phyloP scores from a whole-genome alignment of 2,888 invertebrate species.

The Cinara cedri region DNA sequence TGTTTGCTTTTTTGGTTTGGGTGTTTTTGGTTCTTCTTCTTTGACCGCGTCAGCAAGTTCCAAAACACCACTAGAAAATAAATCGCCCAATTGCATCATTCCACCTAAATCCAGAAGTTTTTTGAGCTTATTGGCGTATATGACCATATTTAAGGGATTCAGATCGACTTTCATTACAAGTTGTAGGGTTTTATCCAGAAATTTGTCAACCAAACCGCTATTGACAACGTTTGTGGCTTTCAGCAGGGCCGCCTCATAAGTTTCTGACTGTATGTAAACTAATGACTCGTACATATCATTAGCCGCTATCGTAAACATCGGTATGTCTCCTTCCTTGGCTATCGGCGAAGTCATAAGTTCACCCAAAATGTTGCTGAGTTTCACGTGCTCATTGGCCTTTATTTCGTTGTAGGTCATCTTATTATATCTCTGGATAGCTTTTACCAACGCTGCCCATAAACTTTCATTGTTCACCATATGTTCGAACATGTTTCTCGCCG shows the following conservation, averaged over 20 bases:
- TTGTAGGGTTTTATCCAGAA: background rate
- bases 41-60: no score
- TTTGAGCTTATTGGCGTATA: no score
- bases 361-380: background rate
- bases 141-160: no score
- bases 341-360: background rate
- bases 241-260: background rate
- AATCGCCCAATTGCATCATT: no score
- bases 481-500: background rate
- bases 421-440: fast-evolving
- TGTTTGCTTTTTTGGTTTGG: no score
- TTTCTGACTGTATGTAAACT: fast-evolving
- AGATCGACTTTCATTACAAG: no score
- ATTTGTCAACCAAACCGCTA: background rate
- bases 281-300: background rate
- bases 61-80: no score
- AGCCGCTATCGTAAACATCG: background rate
- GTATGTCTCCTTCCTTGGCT: background rate
- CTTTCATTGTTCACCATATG: background rate
- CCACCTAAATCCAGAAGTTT: no score
- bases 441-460: background rate
- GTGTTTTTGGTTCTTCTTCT: no score
- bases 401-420: background rate
- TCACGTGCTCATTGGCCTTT: background rate
- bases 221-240: background rate